These are phyloP conservation scores for Drosophila mimetica DNA, from an alignment of 2,888 invertebrate species.

Conservation along the genomic window DNA sequence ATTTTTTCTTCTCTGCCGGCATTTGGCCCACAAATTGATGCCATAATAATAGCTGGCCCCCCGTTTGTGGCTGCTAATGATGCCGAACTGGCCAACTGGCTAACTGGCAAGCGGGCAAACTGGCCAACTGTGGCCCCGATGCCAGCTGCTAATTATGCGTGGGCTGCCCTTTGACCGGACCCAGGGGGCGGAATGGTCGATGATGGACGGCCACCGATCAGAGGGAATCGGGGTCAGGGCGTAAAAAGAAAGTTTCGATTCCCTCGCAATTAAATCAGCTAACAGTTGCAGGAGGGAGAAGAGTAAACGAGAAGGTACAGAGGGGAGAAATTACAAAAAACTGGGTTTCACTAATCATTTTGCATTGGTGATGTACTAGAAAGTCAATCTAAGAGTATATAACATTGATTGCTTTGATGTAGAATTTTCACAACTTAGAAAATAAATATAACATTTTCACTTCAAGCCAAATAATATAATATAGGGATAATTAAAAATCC, in stretches of 20 bases:
- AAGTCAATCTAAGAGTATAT: conserved; percentile 1
- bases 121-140: conserved; percentile 61
- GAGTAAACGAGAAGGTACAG: background rate
- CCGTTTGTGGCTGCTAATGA: conserved; percentile 67
- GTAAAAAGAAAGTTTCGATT: conserved; percentile 19
- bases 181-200: conserved; percentile 28
- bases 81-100: conserved; percentile 59
- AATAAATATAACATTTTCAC: too few relatives aligned
- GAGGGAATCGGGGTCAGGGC: conserved; percentile 12
- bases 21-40: conserved; percentile 72
- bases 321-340: too few relatives aligned
- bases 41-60: conserved; percentile 75
- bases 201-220: conserved; percentile 33
- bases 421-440: too few relatives aligned
- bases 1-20: conserved; percentile 63
- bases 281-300: conserved; percentile 1
- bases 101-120: conserved; percentile 5
- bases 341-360: background rate
- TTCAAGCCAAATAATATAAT: too few relatives aligned
- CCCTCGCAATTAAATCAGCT: conserved; percentile 22
- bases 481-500: too few relatives aligned
- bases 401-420: background rate
- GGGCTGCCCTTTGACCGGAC: conserved; percentile 44
- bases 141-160: conserved; percentile 77
- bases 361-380: background rate